These are phyloP conservation scores for Macrophya alboannulata DNA, from an alignment of 2,888 invertebrate species.

Conservation along the genomic window DNA sequence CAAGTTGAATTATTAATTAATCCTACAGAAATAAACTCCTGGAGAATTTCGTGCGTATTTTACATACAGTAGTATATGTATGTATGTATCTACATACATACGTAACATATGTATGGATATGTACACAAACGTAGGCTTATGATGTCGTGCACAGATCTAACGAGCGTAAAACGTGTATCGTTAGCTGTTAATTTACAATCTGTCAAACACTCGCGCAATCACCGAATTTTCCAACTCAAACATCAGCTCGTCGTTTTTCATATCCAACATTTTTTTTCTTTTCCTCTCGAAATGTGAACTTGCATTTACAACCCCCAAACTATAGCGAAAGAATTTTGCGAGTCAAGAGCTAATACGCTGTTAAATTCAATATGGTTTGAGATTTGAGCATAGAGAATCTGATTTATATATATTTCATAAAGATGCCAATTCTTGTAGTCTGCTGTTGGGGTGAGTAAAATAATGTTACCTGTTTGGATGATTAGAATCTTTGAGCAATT, in stretches of 20 bases:
- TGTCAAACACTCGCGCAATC: conserved; percentile 23
- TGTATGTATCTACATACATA: background rate
- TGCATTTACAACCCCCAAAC: background rate
- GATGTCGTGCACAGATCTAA: background rate
- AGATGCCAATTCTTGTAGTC: background rate
- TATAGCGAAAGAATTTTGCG: background rate
- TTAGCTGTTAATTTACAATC: conserved; percentile 25
- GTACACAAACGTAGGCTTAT: background rate
- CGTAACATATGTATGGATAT: background rate
- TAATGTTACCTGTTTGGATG: background rate
- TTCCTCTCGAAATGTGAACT: background rate
- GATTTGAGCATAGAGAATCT: background rate
- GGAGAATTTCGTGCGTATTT: background rate
- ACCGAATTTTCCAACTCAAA: background rate
- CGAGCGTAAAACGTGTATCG: background rate
- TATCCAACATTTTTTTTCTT: background rate
- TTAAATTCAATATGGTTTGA: background rate
- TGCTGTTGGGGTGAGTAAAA: background rate
- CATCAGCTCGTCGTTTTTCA: background rate
- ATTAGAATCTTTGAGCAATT: background rate
- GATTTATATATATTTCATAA: background rate
- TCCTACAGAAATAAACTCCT: conserved; percentile 17
- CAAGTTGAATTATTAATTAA: conserved; percentile 38
- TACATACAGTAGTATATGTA: background rate
- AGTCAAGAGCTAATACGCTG: background rate